These are phyloP conservation scores for Oceanites oceanicus DNA, from an alignment of 2,113 vertebrate genomes.

Conservation along the genomic window DNA sequence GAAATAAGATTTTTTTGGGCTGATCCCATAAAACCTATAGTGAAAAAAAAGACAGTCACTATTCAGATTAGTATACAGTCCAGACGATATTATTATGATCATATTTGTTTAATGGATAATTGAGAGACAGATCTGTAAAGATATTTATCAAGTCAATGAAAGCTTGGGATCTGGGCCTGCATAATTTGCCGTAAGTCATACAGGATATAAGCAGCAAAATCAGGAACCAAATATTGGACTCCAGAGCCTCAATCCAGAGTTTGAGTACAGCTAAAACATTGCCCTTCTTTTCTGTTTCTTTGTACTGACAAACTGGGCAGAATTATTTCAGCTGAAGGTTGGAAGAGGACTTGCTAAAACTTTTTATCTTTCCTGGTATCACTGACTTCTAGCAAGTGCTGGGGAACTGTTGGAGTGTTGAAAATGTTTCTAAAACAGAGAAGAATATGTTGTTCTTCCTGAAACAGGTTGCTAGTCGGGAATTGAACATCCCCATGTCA, in stretches of 20 bases:
- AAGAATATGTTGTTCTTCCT: neutral
- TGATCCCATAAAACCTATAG: neutral
- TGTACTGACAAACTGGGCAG: neutral
- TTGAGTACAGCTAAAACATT: neutral
- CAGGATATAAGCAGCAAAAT: neutral
- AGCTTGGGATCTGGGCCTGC: neutral
- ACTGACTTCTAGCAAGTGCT: neutral
- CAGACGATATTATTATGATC: neutral
- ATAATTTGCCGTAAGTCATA: neutral
- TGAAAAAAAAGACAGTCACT: neutral
- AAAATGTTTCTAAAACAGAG: neutral
- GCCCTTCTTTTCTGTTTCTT: neutral
- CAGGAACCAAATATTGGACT: neutral
- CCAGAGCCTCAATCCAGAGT: neutral
- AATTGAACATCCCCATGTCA: constrained; percentile 81
- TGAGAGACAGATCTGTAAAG: neutral
- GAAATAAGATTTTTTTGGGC: neutral
- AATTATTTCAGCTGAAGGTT: neutral
- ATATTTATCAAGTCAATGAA: neutral
- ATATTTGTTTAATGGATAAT: neutral
- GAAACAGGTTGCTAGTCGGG: constrained; percentile 85
- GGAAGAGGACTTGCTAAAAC: neutral
- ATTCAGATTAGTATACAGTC: neutral
- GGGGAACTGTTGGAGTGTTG: neutral
- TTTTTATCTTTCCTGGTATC: neutral